Base-by-base conservation (phyloP, 2,797 vertebrate species). In the Hafferia zeledoni region DNA sequence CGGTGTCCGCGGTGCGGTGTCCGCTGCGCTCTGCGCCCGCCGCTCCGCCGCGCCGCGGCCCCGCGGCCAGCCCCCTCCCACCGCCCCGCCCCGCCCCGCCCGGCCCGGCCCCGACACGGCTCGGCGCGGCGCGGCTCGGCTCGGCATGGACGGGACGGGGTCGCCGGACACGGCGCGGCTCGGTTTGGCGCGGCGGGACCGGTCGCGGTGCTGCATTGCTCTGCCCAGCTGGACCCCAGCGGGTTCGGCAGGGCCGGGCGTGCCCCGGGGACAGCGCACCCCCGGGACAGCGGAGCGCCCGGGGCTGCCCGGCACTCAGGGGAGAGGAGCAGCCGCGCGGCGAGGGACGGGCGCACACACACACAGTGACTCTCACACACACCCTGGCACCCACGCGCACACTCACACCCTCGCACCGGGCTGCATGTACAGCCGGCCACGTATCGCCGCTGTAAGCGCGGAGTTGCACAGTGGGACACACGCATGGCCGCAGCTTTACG, bases 21-120 rank as follows among this genome's bases (percentile, higher is more conserved):
- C 68, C 57, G 24, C 56, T 71, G 68, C 30, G 50, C 64, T 87
- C 83, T 76, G 82, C 52, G n/a, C 71, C 52, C 43, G 28, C 60
- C 76, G 65, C 77, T 69, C 76, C 68, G 52, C 72, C 30, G 69
- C 69, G 74, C 75, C 17, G 3, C 77, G 63, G 72, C 52, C 65
- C 61, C 25, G 56, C 80, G 7, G 68, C 50, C 82, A 71, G 77
- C 76, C 85, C 85, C 85, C 94, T 80, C 89, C 92, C 86, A 69
- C 46, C 71, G 84, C 94, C 56, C 80, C 56, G 18, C 53, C 19
- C 53, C 20, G 83, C 94, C 55, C 83, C 53, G 30, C 53, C 20
- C 44, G 9, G 35, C 35, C 35, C 35, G 37, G 37, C 37, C 37
- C 37, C 82, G 63, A 59, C 71, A 47, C 74, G 71, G 8, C 31